Base-by-base conservation (phyloP, 2,113 vertebrate species). In the Porphyrio hochstetteri region DNA sequence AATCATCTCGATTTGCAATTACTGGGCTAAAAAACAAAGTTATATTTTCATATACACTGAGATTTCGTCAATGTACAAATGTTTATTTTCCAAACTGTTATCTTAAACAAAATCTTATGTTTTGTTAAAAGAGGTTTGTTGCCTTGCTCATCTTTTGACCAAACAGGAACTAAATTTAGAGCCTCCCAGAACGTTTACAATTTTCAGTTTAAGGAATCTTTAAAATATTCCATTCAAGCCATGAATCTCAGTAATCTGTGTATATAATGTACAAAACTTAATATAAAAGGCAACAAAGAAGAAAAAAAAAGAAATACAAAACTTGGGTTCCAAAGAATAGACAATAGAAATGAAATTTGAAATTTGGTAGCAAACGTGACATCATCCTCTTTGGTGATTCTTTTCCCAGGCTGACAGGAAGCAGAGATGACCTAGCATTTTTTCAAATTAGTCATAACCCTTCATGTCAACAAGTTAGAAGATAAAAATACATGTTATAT, bases 381-480 rank as follows among this genome's bases (percentile, higher is more conserved):
- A 2, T 91, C 89, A 95, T 69, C 40, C 19, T 77, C 8, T 27
- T 13, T 6, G 28, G 36, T 61, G 84, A 91, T 53, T 93, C 81
- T 71, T 67, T 75, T 42, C 69, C 68, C 48, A 76, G 40, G 44
- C 82, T 88, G 70, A 80, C 90, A 82, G 92, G 90, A 96, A 93
- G 88, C 40, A 86, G 81, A 87, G 31, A 91, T 91, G 87, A 94
- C 78, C 59, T 52, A 91, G 92, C 4, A 29, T 82, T 88, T 97
- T 95, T 77, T 71, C 10, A 0, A 80, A 76, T 97, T 88, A 95
- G 67, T 95, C 87, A 95, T 61, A 87, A 90, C 13, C 7, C 17
- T 86, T 61, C 55, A 33, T 15, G 50, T 82, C 63, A 96, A 77
- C 78, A 90, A 80, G 35, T 20, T 64, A 50, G 44, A 83, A 93